Conservation (phyloP, 1,140 invertebrate genomes). For the Aphelinus atriplicis region DNA sequence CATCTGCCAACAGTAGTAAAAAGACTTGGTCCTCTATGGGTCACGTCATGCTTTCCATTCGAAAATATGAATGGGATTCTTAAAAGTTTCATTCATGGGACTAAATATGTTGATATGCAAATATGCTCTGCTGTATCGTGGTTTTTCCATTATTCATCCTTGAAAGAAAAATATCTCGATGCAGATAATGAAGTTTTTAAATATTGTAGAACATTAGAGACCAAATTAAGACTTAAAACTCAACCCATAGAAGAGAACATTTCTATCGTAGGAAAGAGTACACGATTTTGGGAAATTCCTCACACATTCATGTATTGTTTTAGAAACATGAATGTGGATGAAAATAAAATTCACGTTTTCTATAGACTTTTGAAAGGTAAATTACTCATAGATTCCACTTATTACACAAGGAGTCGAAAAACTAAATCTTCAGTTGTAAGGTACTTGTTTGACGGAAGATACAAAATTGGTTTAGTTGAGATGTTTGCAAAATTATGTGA, state of each 20-base stretch:
- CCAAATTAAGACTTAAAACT: background rate
- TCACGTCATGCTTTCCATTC: constrained; percentile 35
- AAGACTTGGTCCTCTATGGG: constrained; percentile 36
- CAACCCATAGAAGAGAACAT: background rate
- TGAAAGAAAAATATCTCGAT: constrained; percentile 10
- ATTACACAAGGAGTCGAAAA: background rate
- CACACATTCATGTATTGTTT: background rate
- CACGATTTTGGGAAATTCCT: background rate
- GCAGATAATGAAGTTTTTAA: background rate
- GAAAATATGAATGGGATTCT: constrained; percentile 41
- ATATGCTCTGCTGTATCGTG: background rate
- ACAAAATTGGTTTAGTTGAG: background rate
- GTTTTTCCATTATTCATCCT: constrained; percentile 4
- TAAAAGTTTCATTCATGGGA: constrained; percentile 24
- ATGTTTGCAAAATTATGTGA: constrained; percentile 11
- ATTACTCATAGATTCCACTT: background rate
- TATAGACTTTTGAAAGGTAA: background rate
- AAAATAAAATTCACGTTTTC: constrained; percentile 1
- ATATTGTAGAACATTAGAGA: constrained; percentile 9
- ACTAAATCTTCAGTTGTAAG: constrained; percentile 3
- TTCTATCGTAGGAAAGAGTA: background rate
- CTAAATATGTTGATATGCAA: constrained; percentile 18
- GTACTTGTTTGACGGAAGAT: background rate
- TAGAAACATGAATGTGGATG: background rate
- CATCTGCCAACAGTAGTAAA: constrained; percentile 33